Percentiles rank a stretch among this genome's conserved stretches.
These are phyloP conservation scores for Periophthalmus magnuspinnatus DNA, from an alignment of 2,797 vertebrate species.

Conservation along the genomic window DNA sequence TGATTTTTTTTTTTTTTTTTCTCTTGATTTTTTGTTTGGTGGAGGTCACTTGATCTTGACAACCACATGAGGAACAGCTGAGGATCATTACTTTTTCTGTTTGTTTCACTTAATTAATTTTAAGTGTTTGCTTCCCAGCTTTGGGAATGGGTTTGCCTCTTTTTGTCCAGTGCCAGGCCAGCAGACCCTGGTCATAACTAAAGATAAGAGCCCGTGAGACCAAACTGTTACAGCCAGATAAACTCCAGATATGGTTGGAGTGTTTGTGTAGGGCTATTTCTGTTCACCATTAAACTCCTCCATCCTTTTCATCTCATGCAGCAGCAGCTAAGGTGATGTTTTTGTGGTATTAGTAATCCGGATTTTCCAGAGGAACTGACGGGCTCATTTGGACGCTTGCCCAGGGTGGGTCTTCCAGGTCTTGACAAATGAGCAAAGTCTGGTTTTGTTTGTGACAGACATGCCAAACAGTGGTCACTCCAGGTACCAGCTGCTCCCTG, in stretches of 20 bases:
- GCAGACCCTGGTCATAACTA: not conserved
- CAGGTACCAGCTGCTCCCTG: conserved; percentile 3
- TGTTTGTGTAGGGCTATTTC: not conserved
- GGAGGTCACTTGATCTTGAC: conserved; percentile 72
- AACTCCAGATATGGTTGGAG: not conserved
- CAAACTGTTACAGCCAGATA: not conserved
- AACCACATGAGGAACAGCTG: conserved; percentile 87
- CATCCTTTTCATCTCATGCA: conserved; percentile 13
- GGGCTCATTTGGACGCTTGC: conserved; percentile 53
- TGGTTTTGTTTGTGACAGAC: conserved; percentile 41
- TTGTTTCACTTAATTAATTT: conserved; percentile 34
- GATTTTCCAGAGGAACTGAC: conserved; percentile 48
- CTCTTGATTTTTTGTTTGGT: too few relatives aligned
- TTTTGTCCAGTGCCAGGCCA: conserved; percentile 1
- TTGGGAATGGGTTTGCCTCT: conserved; percentile 1
- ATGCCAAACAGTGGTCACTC: conserved; percentile 35
- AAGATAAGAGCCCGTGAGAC: conserved; percentile 16
- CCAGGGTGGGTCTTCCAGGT: conserved; percentile 62
- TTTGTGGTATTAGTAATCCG: conserved; percentile 41
- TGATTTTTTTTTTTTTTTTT: too few relatives aligned
- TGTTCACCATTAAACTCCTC: conserved; percentile 1
- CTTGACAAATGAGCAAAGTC: conserved; percentile 52
- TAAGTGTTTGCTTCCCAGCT: not conserved
- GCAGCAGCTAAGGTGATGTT: conserved; percentile 17
- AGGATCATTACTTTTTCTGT: conserved; percentile 69